Base-by-base conservation (phyloP, 2,113 vertebrate species). In the Rhinichthys klamathensis region DNA sequence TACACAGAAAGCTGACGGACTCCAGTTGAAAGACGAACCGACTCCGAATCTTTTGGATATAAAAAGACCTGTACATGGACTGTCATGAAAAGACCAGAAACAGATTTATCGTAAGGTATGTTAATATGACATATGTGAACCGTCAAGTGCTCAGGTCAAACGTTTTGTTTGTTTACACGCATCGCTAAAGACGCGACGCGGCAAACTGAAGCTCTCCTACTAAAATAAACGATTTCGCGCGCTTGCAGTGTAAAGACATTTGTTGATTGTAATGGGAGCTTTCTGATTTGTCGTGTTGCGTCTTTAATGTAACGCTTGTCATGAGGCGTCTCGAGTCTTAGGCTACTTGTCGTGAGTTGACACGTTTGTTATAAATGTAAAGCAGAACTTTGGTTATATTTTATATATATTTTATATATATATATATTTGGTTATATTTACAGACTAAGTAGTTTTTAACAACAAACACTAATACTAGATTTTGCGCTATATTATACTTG, bases 61-160 rank as follows among this genome's bases (percentile, higher is more conserved):
- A 16, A 41, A 41, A 41, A n/a, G 21, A 70, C 13, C 6, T 11
- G 11, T 18, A 0, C n/a, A 8, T 11, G 65, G 80, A 70, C 35
- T 87, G 75, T 56, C 70, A 85, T 85, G 82, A 74, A 49, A 44
- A 82, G 27, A 25, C 61, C 51, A 77, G 78, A 54, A 44, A 58
- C 11, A 15, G 77, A 61, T 63, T 51, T 75, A 51, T 30, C 23
- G 27, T 77, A 87, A 87, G 86, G 86, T 87, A 85, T 13, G 16
- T 84, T 70, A 41, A 2, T 56, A 2, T 38, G 32, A 32, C 65
- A 67, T 82, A 54, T 56, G 65, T 70, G 25, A 69, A 32, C 58
- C 21, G 4, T 27, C 9, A 51, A 76, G 15, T 30, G 12, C 2
- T 41, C 35, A 63, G 35, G 16, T 80, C 78, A n/a, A n/a, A 65